These are phyloP conservation scores for Pandemis corylana DNA, from an alignment of 2,888 invertebrate genomes.

Conservation along the genomic window DNA sequence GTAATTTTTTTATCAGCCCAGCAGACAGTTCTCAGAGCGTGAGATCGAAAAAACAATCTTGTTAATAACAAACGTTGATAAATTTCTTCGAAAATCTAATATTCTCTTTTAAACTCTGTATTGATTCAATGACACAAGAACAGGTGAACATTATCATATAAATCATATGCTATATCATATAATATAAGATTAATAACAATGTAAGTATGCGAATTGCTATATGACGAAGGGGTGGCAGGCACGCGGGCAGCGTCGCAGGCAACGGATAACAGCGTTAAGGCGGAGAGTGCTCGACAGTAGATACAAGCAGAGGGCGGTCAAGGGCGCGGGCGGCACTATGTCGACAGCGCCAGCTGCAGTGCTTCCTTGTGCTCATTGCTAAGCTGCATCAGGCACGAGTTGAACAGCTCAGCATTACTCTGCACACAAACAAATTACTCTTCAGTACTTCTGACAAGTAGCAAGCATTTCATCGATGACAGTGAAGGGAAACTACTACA, in stretches of 20 bases:
- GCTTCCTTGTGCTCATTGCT: conserved; percentile 93
- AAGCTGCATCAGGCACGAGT: conserved; percentile 90
- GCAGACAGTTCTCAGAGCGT: conserved; percentile 54
- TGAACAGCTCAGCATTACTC: conserved; percentile 91
- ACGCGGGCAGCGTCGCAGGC: conserved; percentile 49
- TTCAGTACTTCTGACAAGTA: neutral
- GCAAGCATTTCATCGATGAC: no score
- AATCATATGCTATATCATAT: neutral
- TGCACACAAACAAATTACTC: conserved; percentile 65
- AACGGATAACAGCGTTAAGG: conserved; percentile 51
- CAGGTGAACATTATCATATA: neutral
- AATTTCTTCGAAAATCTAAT: conserved; percentile 7
- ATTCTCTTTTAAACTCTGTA: conserved; percentile 7
- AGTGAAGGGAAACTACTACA: no score
- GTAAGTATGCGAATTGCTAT: conserved; percentile 36
- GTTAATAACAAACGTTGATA: conserved; percentile 2
- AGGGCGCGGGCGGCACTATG: conserved; percentile 55
- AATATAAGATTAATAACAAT: conserved; percentile 8
- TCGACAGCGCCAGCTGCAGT: conserved; percentile 89
- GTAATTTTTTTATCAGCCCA: conserved; percentile 79
- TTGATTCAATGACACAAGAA: conserved; percentile 6
- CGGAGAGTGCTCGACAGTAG: conserved; percentile 48
- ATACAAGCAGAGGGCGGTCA: conserved; percentile 48
- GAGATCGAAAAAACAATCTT: conserved; percentile 56
- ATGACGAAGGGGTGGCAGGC: conserved; percentile 19